Conservation (phyloP, 2,113 vertebrate species). For the Hypocryptadius cinnamomeus region DNA sequence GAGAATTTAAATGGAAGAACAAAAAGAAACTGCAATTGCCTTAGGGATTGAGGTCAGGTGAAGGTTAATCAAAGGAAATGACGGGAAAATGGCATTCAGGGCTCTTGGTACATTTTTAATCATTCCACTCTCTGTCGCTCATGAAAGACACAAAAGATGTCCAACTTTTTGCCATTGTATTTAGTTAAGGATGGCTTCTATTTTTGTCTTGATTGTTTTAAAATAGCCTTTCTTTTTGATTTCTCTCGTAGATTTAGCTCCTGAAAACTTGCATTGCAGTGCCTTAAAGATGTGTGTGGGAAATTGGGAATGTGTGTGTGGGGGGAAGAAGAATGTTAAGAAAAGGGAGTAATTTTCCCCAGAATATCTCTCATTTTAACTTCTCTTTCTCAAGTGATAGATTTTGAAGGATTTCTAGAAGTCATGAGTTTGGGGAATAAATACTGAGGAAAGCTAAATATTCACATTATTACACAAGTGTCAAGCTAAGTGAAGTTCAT, state of each 20-base stretch:
- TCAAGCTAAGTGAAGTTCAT: background rate
- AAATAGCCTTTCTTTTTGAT: background rate
- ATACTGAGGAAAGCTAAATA: constrained; percentile 31
- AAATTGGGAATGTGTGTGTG: constrained; percentile 21
- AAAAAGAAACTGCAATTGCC: constrained; percentile 65
- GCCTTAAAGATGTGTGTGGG: constrained; percentile 30
- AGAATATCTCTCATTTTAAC: constrained; percentile 31
- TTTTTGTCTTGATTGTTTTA: constrained; percentile 6
- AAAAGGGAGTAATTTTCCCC: constrained; percentile 46
- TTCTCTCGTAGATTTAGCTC: background rate
- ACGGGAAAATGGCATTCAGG: constrained; percentile 67
- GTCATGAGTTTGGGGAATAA: constrained; percentile 11
- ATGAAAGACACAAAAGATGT: background rate
- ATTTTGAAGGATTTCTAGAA: constrained; percentile 44
- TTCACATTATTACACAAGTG: constrained; percentile 7
- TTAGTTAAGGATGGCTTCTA: background rate
- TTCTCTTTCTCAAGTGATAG: background rate
- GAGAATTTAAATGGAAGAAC: constrained; percentile 61
- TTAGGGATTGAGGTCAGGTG: constrained; percentile 67
- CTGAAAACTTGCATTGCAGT: background rate
- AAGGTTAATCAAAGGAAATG: constrained; percentile 81
- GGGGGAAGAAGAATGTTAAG: constrained; percentile 34
- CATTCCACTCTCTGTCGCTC: constrained; percentile 18
- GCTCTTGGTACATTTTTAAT: constrained; percentile 71
- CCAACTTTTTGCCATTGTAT: background rate